Conservation (phyloP, 2,797 vertebrate genomes). For the Holocentrus rufus region DNA sequence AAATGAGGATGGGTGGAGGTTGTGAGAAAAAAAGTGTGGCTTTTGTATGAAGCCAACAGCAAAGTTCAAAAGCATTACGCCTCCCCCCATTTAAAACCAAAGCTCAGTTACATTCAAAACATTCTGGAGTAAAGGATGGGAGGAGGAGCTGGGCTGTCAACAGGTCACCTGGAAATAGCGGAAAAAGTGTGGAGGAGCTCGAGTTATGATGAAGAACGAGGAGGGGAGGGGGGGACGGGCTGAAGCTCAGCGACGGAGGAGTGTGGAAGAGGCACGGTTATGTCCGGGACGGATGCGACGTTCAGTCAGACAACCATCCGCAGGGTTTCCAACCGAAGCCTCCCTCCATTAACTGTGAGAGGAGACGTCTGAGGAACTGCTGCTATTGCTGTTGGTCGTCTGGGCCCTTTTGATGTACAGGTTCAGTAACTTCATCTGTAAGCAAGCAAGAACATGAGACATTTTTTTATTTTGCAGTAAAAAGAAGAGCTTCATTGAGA, state of each 20-base stretch:
- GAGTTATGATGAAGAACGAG: slow-evolving; percentile 54
- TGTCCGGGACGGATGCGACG: slow-evolving; percentile 21
- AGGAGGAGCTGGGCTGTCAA: slow-evolving; percentile 1
- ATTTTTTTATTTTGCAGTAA: too few relatives aligned
- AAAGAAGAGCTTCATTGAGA: too few relatives aligned
- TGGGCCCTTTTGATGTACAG: slow-evolving; percentile 98
- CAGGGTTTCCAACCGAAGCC: background rate
- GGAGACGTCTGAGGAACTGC: slow-evolving; percentile 96
- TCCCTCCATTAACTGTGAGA: slow-evolving; percentile 91
- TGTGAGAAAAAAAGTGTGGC: slow-evolving; percentile 31
- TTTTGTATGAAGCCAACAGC: slow-evolving; percentile 5
- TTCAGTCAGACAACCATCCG: background rate
- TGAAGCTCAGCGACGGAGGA: slow-evolving; percentile 72
- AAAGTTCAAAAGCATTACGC: slow-evolving; percentile 19
- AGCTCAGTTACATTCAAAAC: slow-evolving; percentile 57
- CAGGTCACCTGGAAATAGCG: background rate
- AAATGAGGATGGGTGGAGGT: slow-evolving; percentile 14
- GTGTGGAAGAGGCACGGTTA: slow-evolving; percentile 80
- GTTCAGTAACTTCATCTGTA: slow-evolving; percentile 98
- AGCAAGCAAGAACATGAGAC: slow-evolving; percentile 37
- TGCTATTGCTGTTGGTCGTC: slow-evolving; percentile 99
- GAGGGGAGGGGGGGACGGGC: slow-evolving; percentile 76
- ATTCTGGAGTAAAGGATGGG: slow-evolving; percentile 18
- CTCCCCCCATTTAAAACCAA: slow-evolving; percentile 22
- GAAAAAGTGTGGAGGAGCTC: slow-evolving; percentile 4